These are phyloP conservation scores for Drosophila pseudotakahashii DNA, from an alignment of 2,888 invertebrate genomes.

Conservation along the genomic window DNA sequence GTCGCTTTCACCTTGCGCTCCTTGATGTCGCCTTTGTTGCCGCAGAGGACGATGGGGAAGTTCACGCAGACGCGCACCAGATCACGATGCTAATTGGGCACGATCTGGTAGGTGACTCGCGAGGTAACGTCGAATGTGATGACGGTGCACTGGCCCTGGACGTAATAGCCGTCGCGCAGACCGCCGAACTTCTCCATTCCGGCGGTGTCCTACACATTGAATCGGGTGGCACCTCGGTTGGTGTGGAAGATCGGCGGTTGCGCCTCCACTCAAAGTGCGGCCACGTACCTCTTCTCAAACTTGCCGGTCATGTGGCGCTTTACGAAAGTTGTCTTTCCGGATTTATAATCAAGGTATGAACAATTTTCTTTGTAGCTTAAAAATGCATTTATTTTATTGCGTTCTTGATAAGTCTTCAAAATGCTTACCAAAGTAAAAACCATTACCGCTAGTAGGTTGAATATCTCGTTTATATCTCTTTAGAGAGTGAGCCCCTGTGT, in stretches of 20 bases:
- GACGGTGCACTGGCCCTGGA: slow-evolving; percentile 98
- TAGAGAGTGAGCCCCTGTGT: slow-evolving; percentile 77
- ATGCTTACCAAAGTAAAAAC: no score
- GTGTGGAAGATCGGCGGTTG: slow-evolving; percentile 99
- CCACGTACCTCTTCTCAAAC: slow-evolving; percentile 99
- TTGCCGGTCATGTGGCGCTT: slow-evolving; percentile 99
- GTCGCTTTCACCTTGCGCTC: slow-evolving; percentile 99
- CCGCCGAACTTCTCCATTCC: slow-evolving; percentile 99
- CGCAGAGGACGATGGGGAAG: slow-evolving; percentile 99
- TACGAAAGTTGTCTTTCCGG: slow-evolving; percentile 99
- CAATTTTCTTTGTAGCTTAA: no score
- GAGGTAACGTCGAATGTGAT: slow-evolving; percentile 99
- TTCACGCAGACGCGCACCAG: slow-evolving; percentile 99
- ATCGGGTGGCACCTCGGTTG: slow-evolving; percentile 97
- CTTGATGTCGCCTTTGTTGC: slow-evolving; percentile 99
- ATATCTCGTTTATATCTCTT: background rate
- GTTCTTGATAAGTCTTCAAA: no score
- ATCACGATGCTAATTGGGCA: slow-evolving; percentile 99
- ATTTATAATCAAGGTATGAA: no score
- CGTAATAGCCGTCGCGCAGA: slow-evolving; percentile 99
- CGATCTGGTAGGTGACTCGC: slow-evolving; percentile 99
- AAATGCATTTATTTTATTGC: no score
- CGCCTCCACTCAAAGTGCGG: slow-evolving; percentile 99
- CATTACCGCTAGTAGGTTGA: no score
- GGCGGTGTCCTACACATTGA: slow-evolving; percentile 99